A percentile compares a stretch with the other conserved stretches of the same genome.
Conservation (phyloP, 2,113 vertebrate genomes). For the Microtus oregoni region DNA sequence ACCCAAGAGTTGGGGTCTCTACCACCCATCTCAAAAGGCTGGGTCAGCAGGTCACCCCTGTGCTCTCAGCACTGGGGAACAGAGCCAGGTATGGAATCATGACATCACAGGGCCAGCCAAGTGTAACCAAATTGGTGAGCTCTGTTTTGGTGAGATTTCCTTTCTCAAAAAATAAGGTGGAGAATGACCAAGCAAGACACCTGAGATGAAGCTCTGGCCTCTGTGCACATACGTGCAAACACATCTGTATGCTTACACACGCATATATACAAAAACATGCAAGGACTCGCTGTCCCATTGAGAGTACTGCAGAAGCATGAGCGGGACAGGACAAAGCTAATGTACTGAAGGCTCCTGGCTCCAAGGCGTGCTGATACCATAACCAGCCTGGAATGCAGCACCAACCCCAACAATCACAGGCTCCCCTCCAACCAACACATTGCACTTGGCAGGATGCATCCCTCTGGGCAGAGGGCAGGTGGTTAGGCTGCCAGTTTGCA, state of each 20-base stretch:
- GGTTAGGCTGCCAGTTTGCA: accelerated
- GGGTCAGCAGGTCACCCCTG: neutral
- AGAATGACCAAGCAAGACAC: neutral
- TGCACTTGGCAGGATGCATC: accelerated
- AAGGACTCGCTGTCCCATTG: neutral
- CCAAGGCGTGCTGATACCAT: accelerated
- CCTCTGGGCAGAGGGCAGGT: accelerated
- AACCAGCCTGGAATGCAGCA: neutral
- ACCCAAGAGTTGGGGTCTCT: neutral
- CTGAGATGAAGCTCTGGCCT: no score
- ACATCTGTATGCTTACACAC: neutral
- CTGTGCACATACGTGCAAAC: neutral
- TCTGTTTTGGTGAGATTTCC: neutral
- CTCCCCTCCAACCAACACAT: accelerated
- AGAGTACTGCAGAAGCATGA: accelerated
- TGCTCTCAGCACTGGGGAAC: neutral
- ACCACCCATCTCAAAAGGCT: no score
- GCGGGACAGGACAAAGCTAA: accelerated
- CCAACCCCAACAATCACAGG: neutral
- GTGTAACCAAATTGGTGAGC: no score
- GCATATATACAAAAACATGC: neutral
- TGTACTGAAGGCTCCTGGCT: neutral
- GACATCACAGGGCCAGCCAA: neutral
- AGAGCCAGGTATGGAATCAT: neutral
- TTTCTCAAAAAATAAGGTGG: neutral